These are phyloP conservation scores for Lycodopsis pacificus DNA, from an alignment of 2,797 vertebrate genomes.

Conservation along the genomic window DNA sequence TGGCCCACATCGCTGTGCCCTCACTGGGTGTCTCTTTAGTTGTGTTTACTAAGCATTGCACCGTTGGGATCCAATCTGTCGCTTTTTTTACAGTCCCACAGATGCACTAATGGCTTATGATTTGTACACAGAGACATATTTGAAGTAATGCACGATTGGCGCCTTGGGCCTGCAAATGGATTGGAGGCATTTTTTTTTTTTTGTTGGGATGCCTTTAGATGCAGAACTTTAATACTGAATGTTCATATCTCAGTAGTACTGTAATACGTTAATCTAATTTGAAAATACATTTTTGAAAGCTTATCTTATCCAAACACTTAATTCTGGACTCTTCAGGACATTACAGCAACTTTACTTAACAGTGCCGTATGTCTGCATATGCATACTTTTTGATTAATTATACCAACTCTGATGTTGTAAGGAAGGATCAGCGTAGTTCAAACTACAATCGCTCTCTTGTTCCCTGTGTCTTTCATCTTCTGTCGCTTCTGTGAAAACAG, in stretches of 20 bases:
- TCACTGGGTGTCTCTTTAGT: slow-evolving; percentile 65
- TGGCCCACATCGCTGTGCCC: slow-evolving; percentile 64
- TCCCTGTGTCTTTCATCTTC: slow-evolving; percentile 52
- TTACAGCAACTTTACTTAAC: slow-evolving; percentile 5
- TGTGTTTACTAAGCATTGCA: slow-evolving; percentile 72
- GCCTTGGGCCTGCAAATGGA: slow-evolving; percentile 27
- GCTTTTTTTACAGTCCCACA: slow-evolving; percentile 56
- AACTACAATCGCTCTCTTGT: slow-evolving; percentile 21
- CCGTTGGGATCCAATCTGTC: slow-evolving; percentile 69
- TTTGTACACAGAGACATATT: slow-evolving; percentile 49
- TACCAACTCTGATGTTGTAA: not conserved
- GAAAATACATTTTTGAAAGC: slow-evolving; percentile 32
- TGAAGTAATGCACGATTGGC: slow-evolving; percentile 27
- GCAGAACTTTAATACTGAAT: slow-evolving; percentile 22
- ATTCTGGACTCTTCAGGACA: slow-evolving; percentile 14
- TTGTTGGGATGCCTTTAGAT: not conserved
- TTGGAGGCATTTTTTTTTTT: not conserved
- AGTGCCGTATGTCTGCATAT: not conserved
- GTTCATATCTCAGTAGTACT: slow-evolving; percentile 6
- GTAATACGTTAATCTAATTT: not conserved
- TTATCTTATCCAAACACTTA: slow-evolving; percentile 25
- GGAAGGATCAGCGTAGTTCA: slow-evolving; percentile 10
- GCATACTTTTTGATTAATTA: slow-evolving; percentile 23
- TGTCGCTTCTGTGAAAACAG: slow-evolving; percentile 28
- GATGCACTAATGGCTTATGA: slow-evolving; percentile 57